Evolutionary conservation across 2,888 invertebrate species (phyloP).

Genomic region (Tetragonula carbonaria): DNA sequence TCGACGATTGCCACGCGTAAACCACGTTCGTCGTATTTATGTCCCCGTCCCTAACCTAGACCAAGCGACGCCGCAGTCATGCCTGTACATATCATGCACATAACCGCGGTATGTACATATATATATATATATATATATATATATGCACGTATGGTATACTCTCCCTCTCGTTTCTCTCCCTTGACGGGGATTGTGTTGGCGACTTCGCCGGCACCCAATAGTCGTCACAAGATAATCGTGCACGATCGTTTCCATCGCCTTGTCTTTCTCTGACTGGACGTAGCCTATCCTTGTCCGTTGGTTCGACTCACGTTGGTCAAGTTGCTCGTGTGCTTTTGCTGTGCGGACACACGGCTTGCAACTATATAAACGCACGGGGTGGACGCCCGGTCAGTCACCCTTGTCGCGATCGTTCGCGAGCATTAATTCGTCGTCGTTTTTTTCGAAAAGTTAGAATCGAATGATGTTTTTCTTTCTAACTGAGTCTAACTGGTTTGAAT

Average conservation of each 20-base stretch:
- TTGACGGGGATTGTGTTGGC: background rate
- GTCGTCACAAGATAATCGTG: slow-evolving; percentile 67
- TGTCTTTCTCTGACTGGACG: background rate
- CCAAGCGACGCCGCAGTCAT: slow-evolving; percentile 69
- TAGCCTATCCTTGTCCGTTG: slow-evolving; percentile 6
- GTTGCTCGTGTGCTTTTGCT: slow-evolving; percentile 18
- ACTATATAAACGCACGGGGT: slow-evolving; percentile 79
- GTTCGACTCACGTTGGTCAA: slow-evolving; percentile 27
- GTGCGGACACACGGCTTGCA: slow-evolving; percentile 40
- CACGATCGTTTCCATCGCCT: slow-evolving; percentile 21
- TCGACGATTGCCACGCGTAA: slow-evolving; percentile 30
- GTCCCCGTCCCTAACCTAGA: slow-evolving; percentile 77
- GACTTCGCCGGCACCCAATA: slow-evolving; percentile 21
- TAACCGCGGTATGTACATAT: background rate
- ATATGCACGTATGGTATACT: background rate
- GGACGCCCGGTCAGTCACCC: slow-evolving; percentile 82
- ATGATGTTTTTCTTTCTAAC: background rate
- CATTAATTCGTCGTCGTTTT: slow-evolving; percentile 27
- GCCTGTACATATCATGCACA: slow-evolving; percentile 8
- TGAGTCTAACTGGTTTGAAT: background rate
- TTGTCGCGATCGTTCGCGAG: slow-evolving; percentile 21
- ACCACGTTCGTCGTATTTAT: slow-evolving; percentile 59
- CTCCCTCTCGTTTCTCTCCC: background rate
- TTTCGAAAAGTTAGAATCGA: slow-evolving; percentile 1
- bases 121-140: background rate